Conservation (phyloP, 2,888 invertebrate genomes). For the Aphodius granarius region DNA sequence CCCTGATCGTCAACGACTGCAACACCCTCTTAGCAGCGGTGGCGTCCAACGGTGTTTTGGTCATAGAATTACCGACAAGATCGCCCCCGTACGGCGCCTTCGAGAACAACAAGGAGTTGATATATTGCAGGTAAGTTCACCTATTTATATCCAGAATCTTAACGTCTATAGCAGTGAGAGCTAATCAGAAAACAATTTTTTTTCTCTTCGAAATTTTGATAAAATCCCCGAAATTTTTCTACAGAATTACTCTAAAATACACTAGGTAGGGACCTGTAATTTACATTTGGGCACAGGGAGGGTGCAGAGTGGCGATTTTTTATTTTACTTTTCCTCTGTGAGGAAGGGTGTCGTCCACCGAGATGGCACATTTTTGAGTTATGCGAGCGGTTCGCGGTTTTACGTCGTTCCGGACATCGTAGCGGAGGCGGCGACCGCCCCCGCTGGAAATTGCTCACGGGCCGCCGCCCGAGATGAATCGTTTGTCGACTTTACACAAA, state of each 20-base stretch:
- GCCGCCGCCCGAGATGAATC: not conserved
- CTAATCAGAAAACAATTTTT: too few species aligned
- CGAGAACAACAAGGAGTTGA: constrained; percentile 67
- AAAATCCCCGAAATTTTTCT: too few species aligned
- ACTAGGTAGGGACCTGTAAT: not conserved
- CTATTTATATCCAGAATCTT: too few species aligned
- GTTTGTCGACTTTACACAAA: not conserved
- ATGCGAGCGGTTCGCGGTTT: not conserved
- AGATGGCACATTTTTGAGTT: not conserved
- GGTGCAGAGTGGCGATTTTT: not conserved
- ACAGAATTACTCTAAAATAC: too few species aligned
- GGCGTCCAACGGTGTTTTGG: constrained; percentile 69
- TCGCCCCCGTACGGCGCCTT: constrained; percentile 71
- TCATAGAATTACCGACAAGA: constrained; percentile 71
- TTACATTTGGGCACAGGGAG: not conserved
- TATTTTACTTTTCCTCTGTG: not conserved
- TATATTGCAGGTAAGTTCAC: constrained; percentile 78
- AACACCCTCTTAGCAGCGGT: constrained; percentile 69
- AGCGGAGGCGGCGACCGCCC: not conserved
- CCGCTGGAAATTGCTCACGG: not conserved
- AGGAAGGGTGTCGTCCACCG: not conserved
- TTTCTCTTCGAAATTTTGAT: too few species aligned
- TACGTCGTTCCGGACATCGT: not conserved
- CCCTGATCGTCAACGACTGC: constrained; percentile 65
- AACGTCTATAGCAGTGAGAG: too few species aligned